Conservation (phyloP, 1,140 invertebrate species). For the Caenorhabditis elegans region DNA sequence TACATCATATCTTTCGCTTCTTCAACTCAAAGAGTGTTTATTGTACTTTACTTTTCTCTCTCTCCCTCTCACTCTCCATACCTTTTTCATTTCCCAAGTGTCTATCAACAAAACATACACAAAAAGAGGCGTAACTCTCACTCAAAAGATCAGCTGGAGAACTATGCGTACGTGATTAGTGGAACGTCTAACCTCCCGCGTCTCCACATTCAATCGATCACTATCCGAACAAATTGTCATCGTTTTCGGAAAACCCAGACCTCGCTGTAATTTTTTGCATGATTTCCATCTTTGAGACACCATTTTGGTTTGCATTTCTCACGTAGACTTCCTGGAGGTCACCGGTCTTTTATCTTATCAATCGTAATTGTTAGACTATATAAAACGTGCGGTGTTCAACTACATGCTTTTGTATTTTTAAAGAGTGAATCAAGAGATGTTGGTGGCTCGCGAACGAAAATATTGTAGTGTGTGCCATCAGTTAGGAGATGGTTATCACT, state of each 20-base stretch:
- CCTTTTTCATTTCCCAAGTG: not conserved
- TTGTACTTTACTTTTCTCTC: not conserved
- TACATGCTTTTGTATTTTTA: too few relatives aligned
- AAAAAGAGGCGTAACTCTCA: too few relatives aligned
- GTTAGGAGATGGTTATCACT: not conserved
- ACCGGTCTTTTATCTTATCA: not conserved
- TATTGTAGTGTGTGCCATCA: constrained; percentile 16
- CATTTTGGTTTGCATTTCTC: not conserved
- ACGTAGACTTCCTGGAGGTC: not conserved
- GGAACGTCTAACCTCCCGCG: not conserved
- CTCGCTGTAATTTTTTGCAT: not conserved
- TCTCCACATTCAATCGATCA: not conserved
- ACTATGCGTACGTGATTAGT: constrained; percentile 14
- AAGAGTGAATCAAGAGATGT: not conserved
- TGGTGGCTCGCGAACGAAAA: not conserved
- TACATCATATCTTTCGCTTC: too few relatives aligned
- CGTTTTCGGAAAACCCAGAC: not conserved
- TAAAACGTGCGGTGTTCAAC: too few relatives aligned
- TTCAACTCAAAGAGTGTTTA: too few relatives aligned
- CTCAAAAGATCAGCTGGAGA: constrained; percentile 15
- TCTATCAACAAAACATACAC: constrained; percentile 15
- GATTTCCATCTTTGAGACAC: not conserved
- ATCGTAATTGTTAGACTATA: too few relatives aligned
- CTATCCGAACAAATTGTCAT: constrained; percentile 7
- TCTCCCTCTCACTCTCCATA: not conserved